Evolutionary conservation across 1,140 invertebrate species (phyloP), one percentile per base, ranked within the genome.

Genomic region (Leptopilina boulardi): DNA sequence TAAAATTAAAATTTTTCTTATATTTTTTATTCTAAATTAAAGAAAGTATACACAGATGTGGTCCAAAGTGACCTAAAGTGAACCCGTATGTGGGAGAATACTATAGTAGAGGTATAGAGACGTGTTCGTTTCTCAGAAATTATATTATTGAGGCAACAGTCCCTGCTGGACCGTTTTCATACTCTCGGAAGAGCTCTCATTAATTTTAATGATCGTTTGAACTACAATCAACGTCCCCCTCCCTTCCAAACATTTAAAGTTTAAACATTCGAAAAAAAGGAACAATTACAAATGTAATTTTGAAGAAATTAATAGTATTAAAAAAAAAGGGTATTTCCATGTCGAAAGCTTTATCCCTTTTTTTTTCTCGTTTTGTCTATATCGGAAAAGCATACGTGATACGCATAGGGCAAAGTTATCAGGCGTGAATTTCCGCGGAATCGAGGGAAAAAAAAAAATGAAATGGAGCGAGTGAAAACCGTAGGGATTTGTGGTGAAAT

Each of bases 341-440:
- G 42, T 18, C 15, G 47, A 51, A 51, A 51, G 47, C 5, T 18
- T 44, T 26, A 26, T 30, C 9, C 5, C 34, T 34, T 34, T 34
- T 34, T 34, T 34, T 38, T 6, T 38, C 34, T 9, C 26, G 26
- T 59, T 34, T 30, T n/a, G 56, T 59, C 56, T n/a, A n/a, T n/a
- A 66, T n/a, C 15, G 21, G 13, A 34, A 26, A 66, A 66, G 26
- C 59, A 66, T 34, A 30, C 26, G 59, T 26, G 11, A 66, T 34
- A 66, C 23, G 26, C 59, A 34, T 30, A 66, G 59, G 11, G 26
- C 15, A 30, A 66, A 66, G 59, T 66, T 66, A 66, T 66, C 59
- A 66, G 59, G 59, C 59, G 59, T 34, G 59, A 66, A 66, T 66
- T 66, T 66, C 59, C 59, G 59, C 21, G 56, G 56, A 66, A 66